Conservation (phyloP, 2,797 vertebrate genomes). For the Pseudocheirus occidentalis region DNA sequence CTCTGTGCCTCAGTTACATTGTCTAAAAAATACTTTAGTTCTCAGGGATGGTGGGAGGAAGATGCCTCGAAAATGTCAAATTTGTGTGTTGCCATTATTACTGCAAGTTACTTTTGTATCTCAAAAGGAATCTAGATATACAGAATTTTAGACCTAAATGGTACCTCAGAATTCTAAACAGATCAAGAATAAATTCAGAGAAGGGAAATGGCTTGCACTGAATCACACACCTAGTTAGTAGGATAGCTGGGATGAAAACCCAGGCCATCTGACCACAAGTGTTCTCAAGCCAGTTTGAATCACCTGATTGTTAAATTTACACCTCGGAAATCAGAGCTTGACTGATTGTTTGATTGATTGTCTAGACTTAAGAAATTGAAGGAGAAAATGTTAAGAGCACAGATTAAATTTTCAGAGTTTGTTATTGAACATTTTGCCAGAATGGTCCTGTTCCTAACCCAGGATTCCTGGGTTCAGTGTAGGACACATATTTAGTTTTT, state of each 20-base stretch:
- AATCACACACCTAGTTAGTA: too few relatives aligned
- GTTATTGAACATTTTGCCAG: neutral
- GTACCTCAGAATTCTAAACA: neutral
- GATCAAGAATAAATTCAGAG: neutral
- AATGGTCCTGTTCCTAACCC: neutral
- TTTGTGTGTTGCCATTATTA: neutral
- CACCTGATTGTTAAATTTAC: neutral
- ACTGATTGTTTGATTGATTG: neutral
- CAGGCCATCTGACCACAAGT: neutral
- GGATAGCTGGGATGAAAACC: neutral
- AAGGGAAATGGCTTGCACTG: neutral
- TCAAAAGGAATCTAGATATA: neutral
- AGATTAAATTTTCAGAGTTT: neutral
- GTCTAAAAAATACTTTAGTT: neutral
- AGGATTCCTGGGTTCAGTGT: neutral
- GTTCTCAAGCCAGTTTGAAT: neutral
- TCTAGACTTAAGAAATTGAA: neutral
- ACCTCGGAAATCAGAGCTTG: neutral
- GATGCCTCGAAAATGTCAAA: neutral
- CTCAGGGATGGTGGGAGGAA: neutral
- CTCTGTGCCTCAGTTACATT: neutral
- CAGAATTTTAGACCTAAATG: neutral
- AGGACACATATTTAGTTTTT: neutral
- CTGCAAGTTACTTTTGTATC: neutral
- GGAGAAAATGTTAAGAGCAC: neutral